These are phyloP conservation scores for Resseliella maxima DNA, from an alignment of 2,888 invertebrate species.

Conservation along the genomic window DNA sequence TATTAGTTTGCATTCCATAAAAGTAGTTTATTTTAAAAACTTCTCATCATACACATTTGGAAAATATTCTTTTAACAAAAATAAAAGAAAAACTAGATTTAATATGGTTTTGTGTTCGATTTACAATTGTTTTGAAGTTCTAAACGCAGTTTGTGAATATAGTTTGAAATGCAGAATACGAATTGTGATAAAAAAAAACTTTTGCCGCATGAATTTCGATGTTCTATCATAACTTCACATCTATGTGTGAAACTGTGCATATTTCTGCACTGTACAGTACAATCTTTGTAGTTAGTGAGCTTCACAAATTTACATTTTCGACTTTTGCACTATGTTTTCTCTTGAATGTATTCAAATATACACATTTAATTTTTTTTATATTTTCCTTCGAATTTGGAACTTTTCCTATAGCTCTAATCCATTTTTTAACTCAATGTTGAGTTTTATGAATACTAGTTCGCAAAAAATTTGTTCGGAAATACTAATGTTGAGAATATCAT, in stretches of 20 bases:
- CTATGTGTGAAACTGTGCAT: neutral
- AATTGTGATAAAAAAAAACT: neutral
- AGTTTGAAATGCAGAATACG: neutral
- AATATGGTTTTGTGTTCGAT: too few relatives aligned
- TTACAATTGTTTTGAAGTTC: conserved; percentile 3
- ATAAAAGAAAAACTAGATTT: too few relatives aligned
- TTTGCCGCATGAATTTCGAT: conserved; percentile 16
- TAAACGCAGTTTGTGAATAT: neutral
- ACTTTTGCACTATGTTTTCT: too few relatives aligned
- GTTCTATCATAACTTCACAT: neutral
- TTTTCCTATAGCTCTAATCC: too few relatives aligned
- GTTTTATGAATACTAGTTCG: too few relatives aligned
- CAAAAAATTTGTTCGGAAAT: too few relatives aligned
- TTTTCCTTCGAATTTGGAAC: neutral
- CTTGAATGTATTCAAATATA: neutral
- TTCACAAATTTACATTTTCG: neutral
- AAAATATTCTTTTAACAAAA: too few relatives aligned
- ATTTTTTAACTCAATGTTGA: too few relatives aligned
- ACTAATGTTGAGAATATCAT: neutral
- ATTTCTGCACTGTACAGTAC: neutral
- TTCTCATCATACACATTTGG: too few relatives aligned
- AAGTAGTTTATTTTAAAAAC: neutral
- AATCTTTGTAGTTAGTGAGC: neutral
- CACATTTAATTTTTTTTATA: neutral
- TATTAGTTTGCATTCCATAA: neutral